Percentiles rank a stretch among this genome's conserved stretches.
phyloP scores from a whole-genome alignment of 2,888 invertebrate genomes.

The Thera britannica region DNA sequence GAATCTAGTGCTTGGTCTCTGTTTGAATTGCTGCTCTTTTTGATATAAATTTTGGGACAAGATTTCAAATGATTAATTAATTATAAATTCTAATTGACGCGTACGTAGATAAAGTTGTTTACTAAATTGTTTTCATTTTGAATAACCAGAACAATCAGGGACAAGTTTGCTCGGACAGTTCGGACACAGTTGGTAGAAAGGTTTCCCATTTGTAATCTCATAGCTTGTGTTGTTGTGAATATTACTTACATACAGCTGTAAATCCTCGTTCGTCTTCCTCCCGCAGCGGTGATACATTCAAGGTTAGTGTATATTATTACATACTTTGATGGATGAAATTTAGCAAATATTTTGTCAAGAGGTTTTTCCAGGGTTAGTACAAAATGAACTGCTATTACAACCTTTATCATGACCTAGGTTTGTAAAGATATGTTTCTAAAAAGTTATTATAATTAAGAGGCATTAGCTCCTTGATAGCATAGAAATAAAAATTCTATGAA shows the following conservation, averaged over 20 bases:
- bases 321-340: not conserved
- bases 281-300: conserved; percentile 26
- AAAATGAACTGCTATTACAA: not conserved
- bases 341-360: not conserved
- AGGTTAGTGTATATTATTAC: conserved; percentile 27
- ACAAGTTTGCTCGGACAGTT: not conserved
- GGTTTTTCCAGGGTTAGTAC: not conserved
- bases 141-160: not conserved
- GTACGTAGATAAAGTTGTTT: not conserved
- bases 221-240: not conserved
- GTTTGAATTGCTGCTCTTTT: too few relatives aligned
- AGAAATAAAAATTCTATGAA: too few relatives aligned
- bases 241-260: not conserved
- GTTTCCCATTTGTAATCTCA: not conserved
- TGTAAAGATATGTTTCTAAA: too few relatives aligned
- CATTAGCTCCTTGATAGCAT: too few relatives aligned
- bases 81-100: not conserved
- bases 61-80: not conserved
- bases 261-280: conserved; percentile 7
- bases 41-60: not conserved
- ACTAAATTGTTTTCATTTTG: not conserved
- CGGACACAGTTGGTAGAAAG: not conserved
- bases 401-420: not conserved
- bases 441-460: too few relatives aligned
- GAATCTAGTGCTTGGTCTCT: too few relatives aligned